Conservation (phyloP, 2,888 invertebrate genomes). For the Drosophila mulleri region DNA sequence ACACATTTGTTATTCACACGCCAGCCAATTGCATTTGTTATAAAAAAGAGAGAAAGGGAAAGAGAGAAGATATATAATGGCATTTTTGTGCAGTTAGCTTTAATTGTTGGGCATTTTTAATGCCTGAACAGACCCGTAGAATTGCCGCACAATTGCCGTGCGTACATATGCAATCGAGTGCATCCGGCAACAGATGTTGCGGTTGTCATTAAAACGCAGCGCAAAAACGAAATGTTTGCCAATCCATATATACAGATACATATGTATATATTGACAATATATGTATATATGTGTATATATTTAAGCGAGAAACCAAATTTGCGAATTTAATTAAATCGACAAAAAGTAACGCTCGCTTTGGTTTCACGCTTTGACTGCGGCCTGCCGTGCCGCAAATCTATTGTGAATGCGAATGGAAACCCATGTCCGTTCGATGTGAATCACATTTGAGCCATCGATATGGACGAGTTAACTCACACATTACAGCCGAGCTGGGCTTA, state of each 20-base stretch:
- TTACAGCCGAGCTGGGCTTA: slow-evolving; percentile 38
- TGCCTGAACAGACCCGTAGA: slow-evolving; percentile 37
- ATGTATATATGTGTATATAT: slow-evolving; percentile 48
- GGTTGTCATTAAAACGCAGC: slow-evolving; percentile 66
- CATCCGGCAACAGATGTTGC: slow-evolving; percentile 71
- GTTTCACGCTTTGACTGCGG: slow-evolving; percentile 59
- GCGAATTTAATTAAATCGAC: slow-evolving; percentile 76
- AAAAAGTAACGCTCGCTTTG: slow-evolving; percentile 57
- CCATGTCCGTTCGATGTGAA: slow-evolving; percentile 35
- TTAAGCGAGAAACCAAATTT: slow-evolving; percentile 68
- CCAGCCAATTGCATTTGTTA: slow-evolving; percentile 20
- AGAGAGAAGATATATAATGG: slow-evolving; percentile 3
- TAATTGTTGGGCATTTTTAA: slow-evolving; percentile 52
- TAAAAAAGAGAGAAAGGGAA: background rate
- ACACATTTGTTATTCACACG: slow-evolving; percentile 17
- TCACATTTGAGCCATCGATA: slow-evolving; percentile 27
- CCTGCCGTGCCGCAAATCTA: slow-evolving; percentile 45
- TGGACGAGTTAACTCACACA: slow-evolving; percentile 38
- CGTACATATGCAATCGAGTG: slow-evolving; percentile 62
- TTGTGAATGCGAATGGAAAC: slow-evolving; percentile 34
- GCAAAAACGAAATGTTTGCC: slow-evolving; percentile 55
- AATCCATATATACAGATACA: slow-evolving; percentile 4
- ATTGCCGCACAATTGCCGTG: slow-evolving; percentile 33
- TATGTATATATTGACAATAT: slow-evolving; percentile 13
- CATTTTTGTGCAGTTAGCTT: slow-evolving; percentile 28